Conservation (phyloP, 2,888 invertebrate species). For the Minunthozetes semirufus region DNA sequence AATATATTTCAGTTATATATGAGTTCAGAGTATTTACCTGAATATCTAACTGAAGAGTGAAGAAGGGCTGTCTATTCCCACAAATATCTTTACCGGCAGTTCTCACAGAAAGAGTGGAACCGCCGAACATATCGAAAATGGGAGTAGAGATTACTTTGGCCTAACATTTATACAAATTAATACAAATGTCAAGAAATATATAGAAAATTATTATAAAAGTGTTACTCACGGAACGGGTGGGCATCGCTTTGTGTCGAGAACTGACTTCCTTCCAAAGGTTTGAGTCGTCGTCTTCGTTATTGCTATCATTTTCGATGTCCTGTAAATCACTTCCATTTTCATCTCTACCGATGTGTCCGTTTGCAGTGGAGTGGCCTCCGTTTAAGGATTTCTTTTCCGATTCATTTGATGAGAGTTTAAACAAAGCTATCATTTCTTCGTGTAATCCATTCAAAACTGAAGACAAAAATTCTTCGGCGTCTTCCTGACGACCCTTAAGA, state of each 20-base stretch:
- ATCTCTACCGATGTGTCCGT: constrained; percentile 43
- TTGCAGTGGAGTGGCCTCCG: constrained; percentile 50
- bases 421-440: constrained; percentile 90
- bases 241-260: constrained; percentile 70
- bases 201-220: not conserved
- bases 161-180: constrained; percentile 27
- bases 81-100: constrained; percentile 61
- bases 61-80: constrained; percentile 90
- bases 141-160: constrained; percentile 76
- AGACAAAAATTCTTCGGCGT: constrained; percentile 93
- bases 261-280: constrained; percentile 58
- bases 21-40: constrained; percentile 57
- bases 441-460: constrained; percentile 87
- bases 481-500: constrained; percentile 73
- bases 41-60: constrained; percentile 87
- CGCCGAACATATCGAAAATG: constrained; percentile 85
- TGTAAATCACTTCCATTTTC: constrained; percentile 37
- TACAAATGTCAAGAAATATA: not conserved
- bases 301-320: constrained; percentile 40
- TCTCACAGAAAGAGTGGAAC: constrained; percentile 75
- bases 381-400: constrained; percentile 65
- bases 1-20: not conserved
- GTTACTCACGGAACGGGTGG: constrained; percentile 62
- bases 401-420: constrained; percentile 50
- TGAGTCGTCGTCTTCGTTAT: constrained; percentile 42